Evolutionary conservation across 2,888 invertebrate genomes (phyloP).

Genomic region (Drosophila barbarae): DNA sequence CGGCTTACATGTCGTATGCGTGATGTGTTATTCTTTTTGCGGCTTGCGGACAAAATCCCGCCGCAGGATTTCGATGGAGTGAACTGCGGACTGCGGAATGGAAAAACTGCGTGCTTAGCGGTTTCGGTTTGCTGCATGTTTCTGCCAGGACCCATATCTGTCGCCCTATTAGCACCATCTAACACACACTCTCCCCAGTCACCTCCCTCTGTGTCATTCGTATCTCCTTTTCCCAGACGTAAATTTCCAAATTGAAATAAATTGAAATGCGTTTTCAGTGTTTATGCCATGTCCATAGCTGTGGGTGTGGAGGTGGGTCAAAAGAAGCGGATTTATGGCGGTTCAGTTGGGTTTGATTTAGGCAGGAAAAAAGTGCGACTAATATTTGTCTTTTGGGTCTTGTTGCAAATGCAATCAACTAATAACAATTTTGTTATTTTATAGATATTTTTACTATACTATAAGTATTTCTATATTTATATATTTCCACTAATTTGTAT

Average conservation of each 20-base stretch:
- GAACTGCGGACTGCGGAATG: constrained; percentile 11
- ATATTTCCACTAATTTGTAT: too few species aligned
- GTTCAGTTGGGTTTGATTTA: neutral
- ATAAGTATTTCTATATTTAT: too few species aligned
- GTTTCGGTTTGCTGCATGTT: constrained; percentile 42
- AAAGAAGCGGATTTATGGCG: neutral
- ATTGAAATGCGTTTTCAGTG: constrained; percentile 61
- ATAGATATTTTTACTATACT: too few species aligned
- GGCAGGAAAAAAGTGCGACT: neutral
- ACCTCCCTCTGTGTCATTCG: neutral
- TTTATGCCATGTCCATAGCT: constrained; percentile 26
- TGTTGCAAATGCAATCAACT: neutral
- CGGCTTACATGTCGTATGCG: constrained; percentile 69
- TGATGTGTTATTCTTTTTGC: constrained; percentile 69
- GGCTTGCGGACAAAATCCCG: constrained; percentile 36
- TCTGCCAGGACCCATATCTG: constrained; percentile 43
- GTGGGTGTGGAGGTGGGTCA: constrained; percentile 3
- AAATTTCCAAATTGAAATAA: constrained; percentile 50
- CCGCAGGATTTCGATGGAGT: constrained; percentile 18
- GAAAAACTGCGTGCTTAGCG: constrained; percentile 49
- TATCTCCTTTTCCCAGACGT: constrained; percentile 13
- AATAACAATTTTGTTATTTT: too few species aligned
- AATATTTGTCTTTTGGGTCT: neutral
- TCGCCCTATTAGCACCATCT: constrained; percentile 46
- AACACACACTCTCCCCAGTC: constrained; percentile 1